Evolutionary conservation across 2,113 vertebrate species (phyloP).

Genomic region (Mirounga angustirostris): DNA sequence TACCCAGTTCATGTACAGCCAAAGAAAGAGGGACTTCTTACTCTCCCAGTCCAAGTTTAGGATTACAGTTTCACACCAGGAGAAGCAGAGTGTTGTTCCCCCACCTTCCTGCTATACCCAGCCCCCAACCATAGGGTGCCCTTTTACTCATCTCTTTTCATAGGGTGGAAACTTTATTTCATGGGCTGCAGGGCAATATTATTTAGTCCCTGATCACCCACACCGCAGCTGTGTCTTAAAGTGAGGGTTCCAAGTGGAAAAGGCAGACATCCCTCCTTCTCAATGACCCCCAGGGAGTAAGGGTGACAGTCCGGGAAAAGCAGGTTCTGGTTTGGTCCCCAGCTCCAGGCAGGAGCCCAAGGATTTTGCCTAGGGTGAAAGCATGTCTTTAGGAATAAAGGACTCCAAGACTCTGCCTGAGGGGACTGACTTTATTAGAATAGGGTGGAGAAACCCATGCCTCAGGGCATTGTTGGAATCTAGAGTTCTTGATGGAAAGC

Average conservation of each 20-base stretch:
- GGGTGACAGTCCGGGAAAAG: not conserved
- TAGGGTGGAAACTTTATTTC: not conserved
- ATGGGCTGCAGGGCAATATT: not conserved
- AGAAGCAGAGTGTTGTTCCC: accelerated
- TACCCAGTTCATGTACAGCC: not conserved
- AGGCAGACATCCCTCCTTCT: not conserved
- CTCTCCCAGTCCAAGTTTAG: not conserved
- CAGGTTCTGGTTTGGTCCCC: not conserved
- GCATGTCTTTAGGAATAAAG: not conserved
- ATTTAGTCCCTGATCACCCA: not conserved
- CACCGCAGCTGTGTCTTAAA: accelerated
- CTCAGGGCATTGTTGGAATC: not conserved
- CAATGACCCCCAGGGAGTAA: not conserved
- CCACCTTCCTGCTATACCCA: not conserved
- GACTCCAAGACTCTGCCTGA: not conserved
- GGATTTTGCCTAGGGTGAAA: not conserved
- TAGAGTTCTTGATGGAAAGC: not conserved
- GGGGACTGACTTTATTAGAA: not conserved
- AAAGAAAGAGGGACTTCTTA: not conserved
- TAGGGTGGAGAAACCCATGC: not conserved
- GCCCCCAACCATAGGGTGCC: accelerated
- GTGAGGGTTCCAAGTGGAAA: not conserved
- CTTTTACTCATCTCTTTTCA: not conserved
- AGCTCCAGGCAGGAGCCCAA: not conserved
- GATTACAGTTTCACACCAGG: not conserved